phyloP scores from a whole-genome alignment of 92 coral and sea anemone species.

The Porites evermanni region DNA sequence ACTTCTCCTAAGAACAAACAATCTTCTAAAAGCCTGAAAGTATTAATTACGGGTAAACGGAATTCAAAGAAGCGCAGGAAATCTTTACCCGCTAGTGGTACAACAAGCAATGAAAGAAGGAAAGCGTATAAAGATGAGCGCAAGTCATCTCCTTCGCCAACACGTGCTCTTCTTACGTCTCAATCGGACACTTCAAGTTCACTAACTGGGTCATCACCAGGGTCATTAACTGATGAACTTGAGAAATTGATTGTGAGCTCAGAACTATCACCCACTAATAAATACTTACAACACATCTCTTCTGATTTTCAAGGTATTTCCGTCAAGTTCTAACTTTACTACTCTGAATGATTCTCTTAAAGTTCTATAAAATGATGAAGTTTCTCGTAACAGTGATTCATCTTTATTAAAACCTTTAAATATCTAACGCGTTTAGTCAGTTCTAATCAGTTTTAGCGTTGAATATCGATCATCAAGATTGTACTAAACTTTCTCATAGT shows the following conservation, averaged over 20 bases:
- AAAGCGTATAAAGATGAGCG: constrained; percentile 69
- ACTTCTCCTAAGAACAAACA: constrained; percentile 84
- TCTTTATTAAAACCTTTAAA: too few species aligned
- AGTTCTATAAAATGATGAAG: background rate
- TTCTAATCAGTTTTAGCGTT: too few species aligned
- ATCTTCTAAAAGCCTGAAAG: constrained; percentile 84
- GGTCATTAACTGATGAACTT: constrained; percentile 86
- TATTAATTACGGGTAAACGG: constrained; percentile 72
- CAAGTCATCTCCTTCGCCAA: constrained; percentile 83
- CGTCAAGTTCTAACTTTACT: constrained; percentile 31
- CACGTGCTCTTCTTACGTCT: constrained; percentile 72
- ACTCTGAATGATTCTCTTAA: constrained; percentile 3
- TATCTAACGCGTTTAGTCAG: too few species aligned
- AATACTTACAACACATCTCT: constrained; percentile 55
- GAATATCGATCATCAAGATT: background rate
- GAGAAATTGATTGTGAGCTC: constrained; percentile 81
- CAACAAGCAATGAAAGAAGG: constrained; percentile 56
- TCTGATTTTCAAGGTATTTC: constrained; percentile 68
- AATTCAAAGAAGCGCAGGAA: constrained; percentile 94
- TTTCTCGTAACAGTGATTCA: background rate
- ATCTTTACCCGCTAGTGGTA: constrained; percentile 80
- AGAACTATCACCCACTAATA: constrained; percentile 62
- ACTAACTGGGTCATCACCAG: constrained; percentile 86
- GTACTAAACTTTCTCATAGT: constrained; percentile 12
- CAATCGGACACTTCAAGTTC: constrained; percentile 87